Conservation (phyloP, 2,888 invertebrate genomes). For the Cataglyphis albicans region DNA sequence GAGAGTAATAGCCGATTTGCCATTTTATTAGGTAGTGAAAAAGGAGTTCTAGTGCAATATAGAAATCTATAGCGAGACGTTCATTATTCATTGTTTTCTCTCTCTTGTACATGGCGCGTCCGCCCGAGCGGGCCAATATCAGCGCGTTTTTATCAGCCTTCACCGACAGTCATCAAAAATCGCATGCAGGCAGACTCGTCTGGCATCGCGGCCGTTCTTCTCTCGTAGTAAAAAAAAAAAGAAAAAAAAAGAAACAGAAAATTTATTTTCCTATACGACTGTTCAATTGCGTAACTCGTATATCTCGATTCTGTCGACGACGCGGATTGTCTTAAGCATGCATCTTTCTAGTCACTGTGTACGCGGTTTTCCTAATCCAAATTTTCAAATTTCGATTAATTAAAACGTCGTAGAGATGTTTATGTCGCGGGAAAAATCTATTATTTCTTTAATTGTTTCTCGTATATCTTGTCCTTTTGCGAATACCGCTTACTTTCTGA, state of each 20-base stretch:
- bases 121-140: slow-evolving; percentile 7
- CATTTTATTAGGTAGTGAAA: slow-evolving; percentile 79
- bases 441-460: slow-evolving; percentile 11
- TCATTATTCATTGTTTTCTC: slow-evolving; percentile 65
- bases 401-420: neutral
- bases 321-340: slow-evolving; percentile 7
- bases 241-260: neutral
- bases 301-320: slow-evolving; percentile 20
- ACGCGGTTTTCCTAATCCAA: neutral
- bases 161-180: slow-evolving; percentile 10
- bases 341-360: slow-evolving; percentile 16
- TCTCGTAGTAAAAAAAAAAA: slow-evolving; percentile 15
- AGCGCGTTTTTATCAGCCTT: slow-evolving; percentile 18
- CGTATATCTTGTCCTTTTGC: neutral
- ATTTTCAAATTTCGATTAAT: neutral
- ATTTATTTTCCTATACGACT: slow-evolving; percentile 34
- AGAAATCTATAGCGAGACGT: slow-evolving; percentile 77
- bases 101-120: slow-evolving; percentile 23
- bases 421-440: neutral
- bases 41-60: slow-evolving; percentile 85
- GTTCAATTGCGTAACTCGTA: slow-evolving; percentile 26
- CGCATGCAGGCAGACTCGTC: neutral
- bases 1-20: slow-evolving; percentile 78
- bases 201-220: slow-evolving; percentile 22
- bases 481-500: neutral